Base-by-base conservation (phyloP, 2,797 vertebrate genomes). In the Mus caroli region DNA sequence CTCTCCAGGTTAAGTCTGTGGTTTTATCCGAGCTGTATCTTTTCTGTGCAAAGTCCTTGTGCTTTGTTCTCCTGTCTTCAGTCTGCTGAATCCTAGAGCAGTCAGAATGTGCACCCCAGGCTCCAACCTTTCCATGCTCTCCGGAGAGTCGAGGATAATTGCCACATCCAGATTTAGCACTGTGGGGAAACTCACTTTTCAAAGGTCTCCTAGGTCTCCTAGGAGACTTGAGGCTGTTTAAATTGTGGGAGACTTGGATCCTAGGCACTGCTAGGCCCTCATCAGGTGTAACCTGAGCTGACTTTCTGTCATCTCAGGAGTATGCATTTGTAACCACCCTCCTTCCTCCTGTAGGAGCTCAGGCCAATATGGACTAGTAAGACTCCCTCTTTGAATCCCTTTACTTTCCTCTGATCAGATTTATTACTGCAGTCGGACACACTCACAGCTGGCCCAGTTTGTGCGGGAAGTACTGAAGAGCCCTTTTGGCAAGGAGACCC, bases 381-480 rank as follows among this genome's bases (percentile, higher is more conserved):
- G 0, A 3, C 22, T 19, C 50, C 1, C 22, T 77, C 73, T 88
- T 37, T 87, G 78, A 82, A 50, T 60, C 20, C 31, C 43, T 26
- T 14, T 34, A 3, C 84, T 75, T 71, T 46, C n/a, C 52, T 82
- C 54, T 14, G 0, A 19, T 50, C 92, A 99, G 99, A 99, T 99
- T 95, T 99, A 99, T 98, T 99, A 99, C 98, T 99, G 99, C 97
- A 99, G 99, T 92, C 99, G 99, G 89, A 99, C 99, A 3, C 99
- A 99, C 97, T 99, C 99, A 17, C 99, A 99, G 98, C 98, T 99
- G 95, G 99, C 99, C 75, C 99, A 99, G 97, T 99, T 99, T 97
- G 99, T 99, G 75, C 99, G 96, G 0, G 99, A 99, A 97, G 99
- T 99, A 24, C 99, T 99, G 97, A 99, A 99, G 98, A 99, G 99